A percentile compares a stretch with the other conserved stretches of the same genome.
phyloP scores from a whole-genome alignment of 2,797 vertebrate species.

The Lerista edwardsae region DNA sequence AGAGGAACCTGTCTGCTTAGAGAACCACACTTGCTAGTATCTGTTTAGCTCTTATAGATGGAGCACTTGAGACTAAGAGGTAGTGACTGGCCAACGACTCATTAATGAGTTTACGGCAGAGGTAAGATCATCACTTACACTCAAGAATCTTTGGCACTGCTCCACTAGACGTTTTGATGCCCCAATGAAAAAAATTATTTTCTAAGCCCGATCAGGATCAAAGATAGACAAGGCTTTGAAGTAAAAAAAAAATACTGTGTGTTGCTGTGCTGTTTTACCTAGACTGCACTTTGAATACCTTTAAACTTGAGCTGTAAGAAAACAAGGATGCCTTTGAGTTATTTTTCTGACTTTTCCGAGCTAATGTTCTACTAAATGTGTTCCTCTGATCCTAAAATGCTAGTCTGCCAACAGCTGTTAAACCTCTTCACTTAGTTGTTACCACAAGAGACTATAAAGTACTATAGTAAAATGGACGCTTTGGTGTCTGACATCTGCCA shows the following conservation, averaged over 20 bases:
- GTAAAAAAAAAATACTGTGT: neutral
- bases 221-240: slow-evolving; percentile 13
- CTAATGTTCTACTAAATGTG: slow-evolving; percentile 61
- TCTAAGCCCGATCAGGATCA: neutral
- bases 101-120: neutral
- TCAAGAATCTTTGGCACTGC: neutral
- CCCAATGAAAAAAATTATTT: slow-evolving; percentile 12
- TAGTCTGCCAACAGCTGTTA: slow-evolving; percentile 49
- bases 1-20: neutral
- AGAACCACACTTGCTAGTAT: too few relatives aligned
- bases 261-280: neutral
- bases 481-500: slow-evolving; percentile 64
- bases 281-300: slow-evolving; percentile 25
- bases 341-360: slow-evolving; percentile 47
- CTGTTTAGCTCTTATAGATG: neutral
- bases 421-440: slow-evolving; percentile 59
- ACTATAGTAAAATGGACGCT: slow-evolving; percentile 55
- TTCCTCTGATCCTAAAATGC: slow-evolving; percentile 57
- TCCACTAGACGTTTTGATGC: neutral
- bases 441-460: slow-evolving; percentile 47
- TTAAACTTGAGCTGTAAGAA: slow-evolving; percentile 32
- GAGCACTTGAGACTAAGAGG: neutral
- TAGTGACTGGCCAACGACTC: neutral
- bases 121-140: neutral
- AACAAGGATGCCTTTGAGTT: slow-evolving; percentile 9